Conservation (phyloP, 2,113 vertebrate genomes). For the Leucosticte australis region DNA sequence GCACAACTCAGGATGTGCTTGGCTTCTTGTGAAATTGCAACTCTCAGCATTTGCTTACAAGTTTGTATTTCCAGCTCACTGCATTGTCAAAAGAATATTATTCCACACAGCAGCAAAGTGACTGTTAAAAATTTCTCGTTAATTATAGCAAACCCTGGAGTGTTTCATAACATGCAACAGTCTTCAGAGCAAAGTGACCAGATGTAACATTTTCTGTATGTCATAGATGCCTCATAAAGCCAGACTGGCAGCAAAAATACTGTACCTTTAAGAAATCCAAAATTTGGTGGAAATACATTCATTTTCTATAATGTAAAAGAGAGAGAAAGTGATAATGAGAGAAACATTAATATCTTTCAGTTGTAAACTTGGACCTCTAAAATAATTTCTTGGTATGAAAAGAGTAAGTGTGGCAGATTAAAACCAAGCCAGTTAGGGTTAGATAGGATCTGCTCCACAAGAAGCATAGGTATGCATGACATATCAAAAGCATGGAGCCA, state of each 20-base stretch:
- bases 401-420: not conserved
- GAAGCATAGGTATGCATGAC: not conserved
- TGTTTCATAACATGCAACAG: slow-evolving; percentile 39
- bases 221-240: not conserved
- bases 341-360: not conserved
- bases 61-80: slow-evolving; percentile 14
- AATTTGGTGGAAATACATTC: not conserved
- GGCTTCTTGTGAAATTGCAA: not conserved
- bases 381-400: not conserved
- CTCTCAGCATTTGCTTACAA: not conserved
- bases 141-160: slow-evolving; percentile 51
- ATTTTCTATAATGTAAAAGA: not conserved
- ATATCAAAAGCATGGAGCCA: not conserved
- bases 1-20: not conserved
- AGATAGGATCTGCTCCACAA: not conserved
- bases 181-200: not conserved
- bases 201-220: not conserved
- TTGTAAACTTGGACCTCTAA: not conserved
- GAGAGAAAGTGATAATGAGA: not conserved
- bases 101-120: slow-evolving; percentile 33
- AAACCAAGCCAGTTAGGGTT: not conserved
- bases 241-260: not conserved
- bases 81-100: slow-evolving; percentile 51
- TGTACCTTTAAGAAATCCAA: not conserved
- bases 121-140: slow-evolving; percentile 1